Conservation (phyloP, 30 jellyfish, hydroid and myxozoan species). For the Aurelia aurita region DNA sequence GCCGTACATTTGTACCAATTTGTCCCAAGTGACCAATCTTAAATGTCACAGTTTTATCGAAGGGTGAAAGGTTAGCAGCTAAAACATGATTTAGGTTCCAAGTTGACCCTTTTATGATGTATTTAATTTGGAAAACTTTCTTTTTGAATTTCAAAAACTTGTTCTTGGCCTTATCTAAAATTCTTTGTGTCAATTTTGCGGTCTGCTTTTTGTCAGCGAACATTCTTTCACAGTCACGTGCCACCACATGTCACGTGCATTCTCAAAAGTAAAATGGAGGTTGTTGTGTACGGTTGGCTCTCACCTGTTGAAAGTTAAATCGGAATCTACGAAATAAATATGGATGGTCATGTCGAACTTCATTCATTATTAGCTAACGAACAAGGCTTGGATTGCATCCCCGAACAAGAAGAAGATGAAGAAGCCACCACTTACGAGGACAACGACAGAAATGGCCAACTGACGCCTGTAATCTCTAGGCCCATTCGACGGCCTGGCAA, state of each 20-base stretch:
- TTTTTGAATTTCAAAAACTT: too few relatives aligned
- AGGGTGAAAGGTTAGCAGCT: too few relatives aligned
- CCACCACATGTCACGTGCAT: constrained; percentile 67
- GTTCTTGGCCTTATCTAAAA: too few relatives aligned
- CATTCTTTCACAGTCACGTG: constrained; percentile 71
- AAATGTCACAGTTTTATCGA: too few relatives aligned
- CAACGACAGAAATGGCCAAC: constrained; percentile 59
- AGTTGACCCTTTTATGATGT: too few relatives aligned
- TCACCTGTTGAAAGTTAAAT: constrained; percentile 45
- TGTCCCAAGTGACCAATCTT: too few relatives aligned
- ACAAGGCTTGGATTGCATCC: constrained; percentile 68
- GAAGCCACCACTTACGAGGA: constrained; percentile 42
- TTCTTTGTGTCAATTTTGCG: not conserved
- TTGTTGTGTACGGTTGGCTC: constrained; percentile 61
- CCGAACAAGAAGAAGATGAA: constrained; percentile 75
- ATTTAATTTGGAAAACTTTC: too few relatives aligned
- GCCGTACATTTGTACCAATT: too few relatives aligned
- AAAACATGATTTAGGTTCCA: too few relatives aligned
- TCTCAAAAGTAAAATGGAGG: constrained; percentile 58
- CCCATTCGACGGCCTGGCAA: constrained; percentile 53
- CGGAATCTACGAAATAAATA: not conserved
- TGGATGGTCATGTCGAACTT: constrained; percentile 70
- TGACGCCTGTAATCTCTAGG: constrained; percentile 51
- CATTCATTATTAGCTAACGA: constrained; percentile 68
- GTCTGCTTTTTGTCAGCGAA: constrained; percentile 30